Percentiles rank a stretch among this genome's conserved stretches.
Conservation (phyloP, 2,797 vertebrate species). For the Onychomys torridus region DNA sequence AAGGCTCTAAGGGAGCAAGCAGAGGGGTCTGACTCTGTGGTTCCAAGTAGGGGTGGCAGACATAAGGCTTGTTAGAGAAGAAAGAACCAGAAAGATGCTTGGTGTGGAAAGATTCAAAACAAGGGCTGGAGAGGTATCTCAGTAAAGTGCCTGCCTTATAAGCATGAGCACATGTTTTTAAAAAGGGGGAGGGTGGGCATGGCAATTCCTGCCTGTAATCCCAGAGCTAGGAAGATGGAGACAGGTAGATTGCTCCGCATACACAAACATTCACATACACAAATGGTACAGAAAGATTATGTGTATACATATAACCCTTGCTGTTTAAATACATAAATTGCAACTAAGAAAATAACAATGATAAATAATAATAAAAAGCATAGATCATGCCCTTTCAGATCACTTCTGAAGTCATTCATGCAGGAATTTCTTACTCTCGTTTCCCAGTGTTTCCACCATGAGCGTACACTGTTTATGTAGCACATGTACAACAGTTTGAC, state of each 20-base stretch:
- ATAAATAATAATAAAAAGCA: background rate
- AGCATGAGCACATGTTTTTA: background rate
- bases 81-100: background rate
- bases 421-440: background rate
- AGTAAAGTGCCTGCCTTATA: background rate
- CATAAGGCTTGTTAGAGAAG: background rate
- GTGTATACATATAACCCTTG: background rate
- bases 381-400: background rate
- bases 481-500: background rate
- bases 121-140: background rate
- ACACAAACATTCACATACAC: background rate
- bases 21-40: background rate
- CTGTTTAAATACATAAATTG: background rate
- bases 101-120: background rate
- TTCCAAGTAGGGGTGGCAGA: background rate
- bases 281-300: background rate
- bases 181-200: background rate
- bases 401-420: background rate
- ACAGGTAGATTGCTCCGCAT: no score
- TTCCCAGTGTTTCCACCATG: background rate
- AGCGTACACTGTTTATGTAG: background rate
- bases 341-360: background rate
- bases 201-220: background rate
- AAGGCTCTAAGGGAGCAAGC: background rate
- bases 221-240: background rate